These are phyloP conservation scores for Sturnira hondurensis DNA, from an alignment of 2,113 vertebrate genomes.

Conservation along the genomic window DNA sequence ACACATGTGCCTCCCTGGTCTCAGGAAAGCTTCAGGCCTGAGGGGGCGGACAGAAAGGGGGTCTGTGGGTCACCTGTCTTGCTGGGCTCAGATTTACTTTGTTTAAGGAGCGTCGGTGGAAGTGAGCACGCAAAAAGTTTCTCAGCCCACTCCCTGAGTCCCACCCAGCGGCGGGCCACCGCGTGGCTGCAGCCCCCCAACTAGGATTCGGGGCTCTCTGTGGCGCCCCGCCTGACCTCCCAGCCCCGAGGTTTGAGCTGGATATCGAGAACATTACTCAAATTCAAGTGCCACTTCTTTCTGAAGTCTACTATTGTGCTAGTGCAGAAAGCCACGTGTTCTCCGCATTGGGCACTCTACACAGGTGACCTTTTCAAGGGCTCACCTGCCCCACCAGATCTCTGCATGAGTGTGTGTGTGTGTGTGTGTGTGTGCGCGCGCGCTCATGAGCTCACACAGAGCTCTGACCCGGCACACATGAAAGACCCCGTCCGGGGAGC, in stretches of 20 bases:
- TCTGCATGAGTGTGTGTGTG: background rate
- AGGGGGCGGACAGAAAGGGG: background rate
- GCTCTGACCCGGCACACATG: background rate
- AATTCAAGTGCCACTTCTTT: background rate
- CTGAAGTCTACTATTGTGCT: background rate
- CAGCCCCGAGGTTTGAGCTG: background rate
- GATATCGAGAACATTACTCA: background rate
- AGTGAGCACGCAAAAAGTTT: background rate
- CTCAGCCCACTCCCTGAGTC: background rate
- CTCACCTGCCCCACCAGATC: background rate
- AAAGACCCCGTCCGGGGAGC: background rate
- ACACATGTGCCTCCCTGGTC: background rate
- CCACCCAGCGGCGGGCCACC: background rate
- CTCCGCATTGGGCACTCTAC: background rate
- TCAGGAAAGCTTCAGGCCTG: background rate
- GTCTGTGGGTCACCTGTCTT: background rate
- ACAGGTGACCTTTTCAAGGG: background rate
- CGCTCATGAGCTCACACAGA: rapidly evolving
- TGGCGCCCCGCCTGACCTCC: background rate
- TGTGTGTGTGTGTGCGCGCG: background rate
- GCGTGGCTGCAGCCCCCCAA: background rate
- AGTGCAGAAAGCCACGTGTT: background rate
- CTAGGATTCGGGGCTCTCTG: background rate
- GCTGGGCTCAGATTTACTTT: background rate
- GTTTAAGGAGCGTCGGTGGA: background rate